Evolutionary conservation across 1,140 invertebrate genomes (phyloP), one percentile per base, ranked within the genome.

Genomic region (Nylanderia fulva): DNA sequence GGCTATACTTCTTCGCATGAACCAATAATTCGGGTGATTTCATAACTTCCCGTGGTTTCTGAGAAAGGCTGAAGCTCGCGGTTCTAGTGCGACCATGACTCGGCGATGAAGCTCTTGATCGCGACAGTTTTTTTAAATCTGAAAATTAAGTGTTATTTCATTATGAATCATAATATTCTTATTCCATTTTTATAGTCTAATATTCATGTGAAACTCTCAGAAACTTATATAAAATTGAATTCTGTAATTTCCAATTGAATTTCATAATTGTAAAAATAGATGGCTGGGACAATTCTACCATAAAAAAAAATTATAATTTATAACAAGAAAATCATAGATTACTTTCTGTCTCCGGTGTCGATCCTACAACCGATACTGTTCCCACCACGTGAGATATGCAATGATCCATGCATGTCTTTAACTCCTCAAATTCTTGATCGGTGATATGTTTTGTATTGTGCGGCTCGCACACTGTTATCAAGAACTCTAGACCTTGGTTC

Each of bases 381-480:
- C 97, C 97, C 86, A 98, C 96, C 36, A 98, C 97, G 94, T 98
- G 97, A 1, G 96, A 96, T 60, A 98, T 97, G 90, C 97, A 98
- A 15, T 96, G 95, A 92, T 97, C 97, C 94, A 98, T 97, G 52
- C 95, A 95, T 9, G 94, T 92, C 91, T 97, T 97, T 18, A 98
- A 92, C 79, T 97, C 95, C 94, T 98, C 96, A 93, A 98, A 99
- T 90, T 98, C 97, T 27, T 96, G 93, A 60, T 98, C 97, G 15
- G 95, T 96, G 42, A 98, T 93, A 93, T 96, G 96, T 86, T 96
- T 96, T 0, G 98, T 97, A 89, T 98, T 97, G 58, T 96, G 95
- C 0, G 98, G 98, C 89, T 98, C 97, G 90, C 97, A 98, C 0
- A 98, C 97, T 39, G 96, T 95, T 87, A 97, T 96, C 3, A 99